These are phyloP conservation scores for Rhyacichthys aspro DNA, from an alignment of 2,797 vertebrate genomes.

Conservation along the genomic window DNA sequence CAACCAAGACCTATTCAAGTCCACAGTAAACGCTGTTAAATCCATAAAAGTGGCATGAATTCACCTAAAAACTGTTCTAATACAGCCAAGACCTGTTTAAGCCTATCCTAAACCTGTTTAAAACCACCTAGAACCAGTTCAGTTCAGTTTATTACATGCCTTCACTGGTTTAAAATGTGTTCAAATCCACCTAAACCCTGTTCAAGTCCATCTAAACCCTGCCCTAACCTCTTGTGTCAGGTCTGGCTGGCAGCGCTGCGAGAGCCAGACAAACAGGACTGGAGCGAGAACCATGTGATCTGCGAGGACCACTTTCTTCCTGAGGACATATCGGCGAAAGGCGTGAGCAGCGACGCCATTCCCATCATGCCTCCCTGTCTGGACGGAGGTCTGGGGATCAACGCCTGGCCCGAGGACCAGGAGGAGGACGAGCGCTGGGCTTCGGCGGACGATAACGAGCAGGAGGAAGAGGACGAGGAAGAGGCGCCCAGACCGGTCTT, in stretches of 20 bases:
- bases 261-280: slow-evolving; percentile 41
- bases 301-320: slow-evolving; percentile 73
- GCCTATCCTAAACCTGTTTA: neutral
- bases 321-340: slow-evolving; percentile 56
- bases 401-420: slow-evolving; percentile 16
- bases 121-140: no score
- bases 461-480: slow-evolving; percentile 13
- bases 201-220: neutral
- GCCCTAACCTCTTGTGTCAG: neutral
- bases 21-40: no score
- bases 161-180: no score
- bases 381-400: slow-evolving; percentile 35
- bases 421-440: slow-evolving; percentile 53
- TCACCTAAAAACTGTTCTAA: no score
- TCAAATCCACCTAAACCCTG: neutral
- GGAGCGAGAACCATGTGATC: slow-evolving; percentile 43
- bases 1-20: no score
- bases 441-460: neutral
- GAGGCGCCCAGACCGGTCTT: neutral
- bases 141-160: no score
- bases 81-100: no score
- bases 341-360: slow-evolving; percentile 49
- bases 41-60: no score
- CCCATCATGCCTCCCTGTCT: slow-evolving; percentile 63
- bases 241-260: slow-evolving; percentile 66